A percentile compares a stretch with the other conserved stretches of the same genome.
Evolutionary conservation across 2,888 invertebrate species (phyloP).

Genomic region (Apantesis nais): DNA sequence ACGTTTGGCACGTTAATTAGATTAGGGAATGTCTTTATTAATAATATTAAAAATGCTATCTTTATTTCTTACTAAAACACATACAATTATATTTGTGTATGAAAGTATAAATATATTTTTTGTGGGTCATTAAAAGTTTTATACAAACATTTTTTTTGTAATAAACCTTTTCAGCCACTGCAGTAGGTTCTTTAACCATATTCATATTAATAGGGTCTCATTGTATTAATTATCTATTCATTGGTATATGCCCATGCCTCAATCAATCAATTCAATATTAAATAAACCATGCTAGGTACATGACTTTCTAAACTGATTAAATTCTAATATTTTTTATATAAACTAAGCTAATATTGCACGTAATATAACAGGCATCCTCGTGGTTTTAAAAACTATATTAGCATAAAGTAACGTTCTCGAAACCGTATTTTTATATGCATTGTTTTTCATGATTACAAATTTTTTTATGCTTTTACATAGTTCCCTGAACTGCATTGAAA

Average conservation of each 20-base stretch:
- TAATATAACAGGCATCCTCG: not conserved
- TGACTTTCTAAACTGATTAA: not conserved
- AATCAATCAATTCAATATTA: no score
- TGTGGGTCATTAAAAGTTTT: no score
- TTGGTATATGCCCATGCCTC: no score
- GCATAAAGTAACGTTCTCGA: not conserved
- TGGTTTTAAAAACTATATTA: not conserved
- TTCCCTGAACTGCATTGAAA: not conserved
- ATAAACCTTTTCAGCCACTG: no score
- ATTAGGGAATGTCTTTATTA: not conserved
- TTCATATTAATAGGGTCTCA: no score
- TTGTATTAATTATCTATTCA: no score
- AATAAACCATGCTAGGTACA: not conserved
- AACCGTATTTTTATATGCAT: not conserved
- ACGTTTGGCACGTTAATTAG: constrained; percentile 30
- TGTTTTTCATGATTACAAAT: not conserved
- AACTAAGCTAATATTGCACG: not conserved
- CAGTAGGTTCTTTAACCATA: no score
- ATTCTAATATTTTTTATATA: not conserved
- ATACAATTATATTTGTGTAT: not conserved
- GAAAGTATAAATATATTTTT: no score
- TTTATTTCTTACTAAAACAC: no score
- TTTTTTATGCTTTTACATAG: not conserved
- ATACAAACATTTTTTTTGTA: no score
- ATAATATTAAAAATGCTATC: no score